These are phyloP conservation scores for Hydrotaea diabolus DNA, from an alignment of 2,888 invertebrate genomes.

Conservation along the genomic window DNA sequence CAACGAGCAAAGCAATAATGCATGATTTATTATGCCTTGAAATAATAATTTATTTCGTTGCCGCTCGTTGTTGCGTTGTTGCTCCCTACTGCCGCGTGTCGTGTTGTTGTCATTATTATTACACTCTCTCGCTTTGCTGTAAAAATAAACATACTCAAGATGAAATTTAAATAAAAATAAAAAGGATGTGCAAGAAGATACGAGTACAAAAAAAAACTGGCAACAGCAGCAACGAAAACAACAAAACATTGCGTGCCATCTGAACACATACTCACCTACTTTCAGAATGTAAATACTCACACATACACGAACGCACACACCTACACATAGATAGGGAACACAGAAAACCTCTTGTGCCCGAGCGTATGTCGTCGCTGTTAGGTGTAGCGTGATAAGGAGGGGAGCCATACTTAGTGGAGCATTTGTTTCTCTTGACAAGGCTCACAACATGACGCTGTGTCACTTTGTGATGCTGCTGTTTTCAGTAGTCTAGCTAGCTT, in stretches of 20 bases:
- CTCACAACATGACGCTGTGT: background rate
- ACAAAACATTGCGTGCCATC: slow-evolving; percentile 43
- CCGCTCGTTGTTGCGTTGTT: background rate
- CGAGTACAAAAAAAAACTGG: background rate
- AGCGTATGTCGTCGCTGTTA: background rate
- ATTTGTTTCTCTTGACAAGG: background rate
- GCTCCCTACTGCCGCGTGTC: no score
- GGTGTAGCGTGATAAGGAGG: background rate
- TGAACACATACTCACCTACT: slow-evolving; percentile 56
- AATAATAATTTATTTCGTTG: slow-evolving; percentile 36
- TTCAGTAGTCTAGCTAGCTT: background rate
- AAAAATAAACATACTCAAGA: slow-evolving; percentile 39
- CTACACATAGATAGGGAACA: background rate
- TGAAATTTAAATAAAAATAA: slow-evolving; percentile 33
- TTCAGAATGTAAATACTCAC: slow-evolving; percentile 26
- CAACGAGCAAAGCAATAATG: slow-evolving; percentile 54
- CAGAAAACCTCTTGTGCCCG: background rate
- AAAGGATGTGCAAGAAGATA: slow-evolving; percentile 44
- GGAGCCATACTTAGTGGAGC: background rate
- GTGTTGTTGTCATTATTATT: background rate
- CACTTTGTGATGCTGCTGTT: background rate
- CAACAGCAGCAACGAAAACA: background rate
- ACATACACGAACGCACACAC: background rate
- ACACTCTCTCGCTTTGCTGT: slow-evolving; percentile 1
- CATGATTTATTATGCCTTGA: slow-evolving; percentile 61